Evolutionary conservation across 2,888 invertebrate species (phyloP).

Genomic region (Nemurella pictetii): DNA sequence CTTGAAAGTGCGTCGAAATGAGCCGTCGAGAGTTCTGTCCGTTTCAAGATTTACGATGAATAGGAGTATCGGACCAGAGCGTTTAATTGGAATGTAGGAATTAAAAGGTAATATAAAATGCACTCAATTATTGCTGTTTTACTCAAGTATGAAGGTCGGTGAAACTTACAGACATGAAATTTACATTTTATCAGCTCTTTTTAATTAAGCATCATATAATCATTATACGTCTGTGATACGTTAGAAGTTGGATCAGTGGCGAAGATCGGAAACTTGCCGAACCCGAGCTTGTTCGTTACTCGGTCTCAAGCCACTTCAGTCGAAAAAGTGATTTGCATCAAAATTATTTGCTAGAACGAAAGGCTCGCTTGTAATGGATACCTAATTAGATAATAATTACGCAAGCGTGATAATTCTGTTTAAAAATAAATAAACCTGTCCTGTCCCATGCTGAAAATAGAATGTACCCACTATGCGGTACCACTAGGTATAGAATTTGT

Average conservation of each 20-base stretch:
- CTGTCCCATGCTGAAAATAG: not conserved
- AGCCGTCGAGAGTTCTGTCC: not conserved
- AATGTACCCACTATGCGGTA: no score
- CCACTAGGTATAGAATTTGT: no score
- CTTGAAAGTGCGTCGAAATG: not conserved
- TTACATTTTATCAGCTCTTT: slow-evolving; percentile 16
- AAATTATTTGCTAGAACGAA: not conserved
- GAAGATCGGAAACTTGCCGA: not conserved
- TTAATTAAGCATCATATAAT: not conserved
- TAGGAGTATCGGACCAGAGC: slow-evolving; percentile 14
- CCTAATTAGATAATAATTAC: not conserved
- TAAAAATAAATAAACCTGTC: not conserved
- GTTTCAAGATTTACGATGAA: not conserved
- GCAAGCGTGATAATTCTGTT: not conserved
- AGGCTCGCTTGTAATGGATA: not conserved
- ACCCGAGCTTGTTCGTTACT: not conserved
- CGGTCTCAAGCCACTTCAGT: not conserved
- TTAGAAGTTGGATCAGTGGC: no score
- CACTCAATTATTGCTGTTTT: slow-evolving; percentile 15
- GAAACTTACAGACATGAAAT: slow-evolving; percentile 17
- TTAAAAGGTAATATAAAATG: slow-evolving; percentile 7
- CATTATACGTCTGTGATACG: not conserved
- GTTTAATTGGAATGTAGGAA: slow-evolving; percentile 13
- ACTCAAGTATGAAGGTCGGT: slow-evolving; percentile 8
- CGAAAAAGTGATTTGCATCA: not conserved